A percentile compares a stretch with the other conserved stretches of the same genome.
phyloP scores from a whole-genome alignment of 2,888 invertebrate genomes.

The Tenthredo distinguenda region DNA sequence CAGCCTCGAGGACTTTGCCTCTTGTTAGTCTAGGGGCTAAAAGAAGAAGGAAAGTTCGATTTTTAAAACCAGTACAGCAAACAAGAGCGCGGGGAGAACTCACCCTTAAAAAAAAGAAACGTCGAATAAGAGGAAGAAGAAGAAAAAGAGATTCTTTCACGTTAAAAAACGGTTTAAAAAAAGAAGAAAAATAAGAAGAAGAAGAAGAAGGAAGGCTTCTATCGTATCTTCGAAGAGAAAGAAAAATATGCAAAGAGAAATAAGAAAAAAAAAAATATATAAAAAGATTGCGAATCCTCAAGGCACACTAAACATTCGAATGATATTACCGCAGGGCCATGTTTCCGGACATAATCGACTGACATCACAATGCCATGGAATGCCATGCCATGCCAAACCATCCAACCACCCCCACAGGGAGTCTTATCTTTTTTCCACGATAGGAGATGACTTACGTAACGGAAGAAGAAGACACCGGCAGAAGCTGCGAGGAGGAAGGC shows the following conservation, averaged over 20 bases:
- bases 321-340: constrained; percentile 24
- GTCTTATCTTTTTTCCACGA: constrained; percentile 9
- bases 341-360: constrained; percentile 25
- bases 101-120: constrained; percentile 1
- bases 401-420: neutral
- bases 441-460: constrained; percentile 38
- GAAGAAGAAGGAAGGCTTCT: neutral
- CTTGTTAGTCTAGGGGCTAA: constrained; percentile 26
- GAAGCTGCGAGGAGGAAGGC: neutral
- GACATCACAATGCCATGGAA: constrained; percentile 31
- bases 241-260: neutral
- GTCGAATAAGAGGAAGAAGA: neutral
- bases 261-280: neutral
- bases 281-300: neutral
- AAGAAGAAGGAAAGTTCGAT: neutral
- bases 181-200: neutral
- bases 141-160: neutral
- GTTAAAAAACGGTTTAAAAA: neutral
- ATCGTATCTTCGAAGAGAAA: neutral
- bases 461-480: neutral
- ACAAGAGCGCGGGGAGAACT: neutral
- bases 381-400: neutral
- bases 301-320: constrained; percentile 4
- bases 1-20: constrained; percentile 26
- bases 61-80: constrained; percentile 27